Evolutionary conservation across 2,888 invertebrate species (phyloP), one percentile per base, ranked within the genome.

Genomic region (Caprella mutica): DNA sequence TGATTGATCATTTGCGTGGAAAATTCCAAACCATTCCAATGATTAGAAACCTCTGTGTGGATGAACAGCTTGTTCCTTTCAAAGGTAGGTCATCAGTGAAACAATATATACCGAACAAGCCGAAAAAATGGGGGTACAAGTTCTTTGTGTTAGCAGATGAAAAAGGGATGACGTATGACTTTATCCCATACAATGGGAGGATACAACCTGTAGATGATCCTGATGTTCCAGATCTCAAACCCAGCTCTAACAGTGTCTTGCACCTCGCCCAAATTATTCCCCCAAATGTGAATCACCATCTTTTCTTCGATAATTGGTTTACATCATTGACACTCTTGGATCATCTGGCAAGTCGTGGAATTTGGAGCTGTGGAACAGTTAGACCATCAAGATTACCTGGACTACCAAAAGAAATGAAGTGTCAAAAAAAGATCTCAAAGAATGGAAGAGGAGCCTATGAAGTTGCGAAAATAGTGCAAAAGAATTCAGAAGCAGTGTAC

Each of bases 151-250:
- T 55, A 42, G 33, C 55, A 12, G 30, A 46, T 26, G 27, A 19
- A 12, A 46, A 55, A 23, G 55, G 55, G 14, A 24, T 55, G 24
- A 26, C n/a, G 8, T 33, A 55, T 30, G 46, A 55, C 26, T 46
- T 55, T 23, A 46, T 55, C n/a, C 46, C 55, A 14, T 55, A 55
- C 38, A 55, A 19, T n/a, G 55, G 55, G 26, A 55, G 33, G 29
- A 55, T 55, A 21, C 6, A 6, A 8, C 55, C 55, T 24, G 55
- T 55, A 12, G 24, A 55, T 27, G 46, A 44, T 23, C 46, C 55
- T n/a, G 14, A 19, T 17, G 43, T 55, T 14, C 55, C 46, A 23
- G 46, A 55, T 29, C 5, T 46, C n/a, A 46, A 46, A 12, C 30
- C 43, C 14, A 55, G 35, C 43, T 44, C 46, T 17, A 46, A 55